Evolutionary conservation across 2,113 vertebrate species (phyloP), one percentile per base, ranked within the genome.

Genomic region (Pandion haliaetus): DNA sequence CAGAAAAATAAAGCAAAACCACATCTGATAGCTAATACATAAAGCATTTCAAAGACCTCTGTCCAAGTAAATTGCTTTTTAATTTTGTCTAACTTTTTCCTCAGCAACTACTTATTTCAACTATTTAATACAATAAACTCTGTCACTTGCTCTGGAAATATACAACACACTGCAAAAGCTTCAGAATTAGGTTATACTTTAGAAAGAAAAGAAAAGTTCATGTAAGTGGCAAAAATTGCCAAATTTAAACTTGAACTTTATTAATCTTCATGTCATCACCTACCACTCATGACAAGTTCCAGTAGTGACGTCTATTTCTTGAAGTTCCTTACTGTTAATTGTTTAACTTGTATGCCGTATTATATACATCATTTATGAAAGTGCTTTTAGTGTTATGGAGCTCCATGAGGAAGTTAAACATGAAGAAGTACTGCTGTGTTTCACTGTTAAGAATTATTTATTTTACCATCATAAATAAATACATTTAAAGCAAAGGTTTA

Each of bases 241-340:
- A 95, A 85, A 97, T 95, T 96, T 52, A 17, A 85, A 97, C 96
- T 91, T 34, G 20, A 96, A 79, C 82, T 89, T 97, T 84, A 97
- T 98, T 97, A 97, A 98, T 98, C 93, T 97, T 97, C 87, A 96
- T 94, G 92, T 98, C 97, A 97, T 93, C 97, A 94, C 94, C 90
- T 2, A 42, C 91, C 90, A 98, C 91, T 98, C 93, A 97, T 36
- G 81, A 88, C 74, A 91, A 97, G 89, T 84, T 97, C 92, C 89
- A 98, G 82, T 9, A 76, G 67, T 78, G 90, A 98, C 19, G 6
- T 95, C 77, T 97, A 50, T 92, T 98, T 96, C 92, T 87, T 88
- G 70, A 89, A 94, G 82, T 73, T 86, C 73, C 65, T 78, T 45
- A 87, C 70, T 87, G 83, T 95, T 93, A 80, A 85, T 52, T 83